Evolutionary conservation across 2,113 vertebrate genomes (phyloP).

Genomic region (Gambusia holbrooki): DNA sequence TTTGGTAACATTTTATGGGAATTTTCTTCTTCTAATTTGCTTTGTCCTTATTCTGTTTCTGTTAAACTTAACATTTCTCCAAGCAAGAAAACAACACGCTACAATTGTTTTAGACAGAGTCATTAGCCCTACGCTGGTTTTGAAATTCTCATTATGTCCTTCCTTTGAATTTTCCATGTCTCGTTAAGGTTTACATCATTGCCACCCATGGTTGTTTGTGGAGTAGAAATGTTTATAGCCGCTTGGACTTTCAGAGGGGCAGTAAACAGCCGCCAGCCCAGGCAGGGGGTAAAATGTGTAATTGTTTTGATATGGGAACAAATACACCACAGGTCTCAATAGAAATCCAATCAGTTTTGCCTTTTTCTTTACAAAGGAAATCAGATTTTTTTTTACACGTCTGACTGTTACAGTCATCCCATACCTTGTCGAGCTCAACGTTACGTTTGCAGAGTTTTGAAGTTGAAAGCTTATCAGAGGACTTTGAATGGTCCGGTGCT

Average conservation of each 20-base stretch:
- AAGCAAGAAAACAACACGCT: background rate
- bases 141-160: background rate
- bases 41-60: background rate
- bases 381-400: background rate
- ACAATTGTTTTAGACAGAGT: background rate
- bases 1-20: background rate
- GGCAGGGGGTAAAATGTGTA: background rate
- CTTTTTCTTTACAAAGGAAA: background rate
- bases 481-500: background rate
- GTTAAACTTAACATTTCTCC: background rate
- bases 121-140: background rate
- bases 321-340: background rate
- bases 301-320: slow-evolving; percentile 5
- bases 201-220: background rate
- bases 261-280: background rate
- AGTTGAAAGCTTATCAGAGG: background rate
- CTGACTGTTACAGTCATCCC: background rate
- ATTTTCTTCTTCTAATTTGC: background rate
- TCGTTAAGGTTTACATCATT: background rate
- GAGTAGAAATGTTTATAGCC: slow-evolving; percentile 1
- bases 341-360: background rate
- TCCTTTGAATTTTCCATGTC: background rate
- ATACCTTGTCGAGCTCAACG: background rate
- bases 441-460: background rate
- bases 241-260: background rate